Evolutionary conservation across 2,113 vertebrate species (phyloP).

Genomic region (Cromileptes altivelis): DNA sequence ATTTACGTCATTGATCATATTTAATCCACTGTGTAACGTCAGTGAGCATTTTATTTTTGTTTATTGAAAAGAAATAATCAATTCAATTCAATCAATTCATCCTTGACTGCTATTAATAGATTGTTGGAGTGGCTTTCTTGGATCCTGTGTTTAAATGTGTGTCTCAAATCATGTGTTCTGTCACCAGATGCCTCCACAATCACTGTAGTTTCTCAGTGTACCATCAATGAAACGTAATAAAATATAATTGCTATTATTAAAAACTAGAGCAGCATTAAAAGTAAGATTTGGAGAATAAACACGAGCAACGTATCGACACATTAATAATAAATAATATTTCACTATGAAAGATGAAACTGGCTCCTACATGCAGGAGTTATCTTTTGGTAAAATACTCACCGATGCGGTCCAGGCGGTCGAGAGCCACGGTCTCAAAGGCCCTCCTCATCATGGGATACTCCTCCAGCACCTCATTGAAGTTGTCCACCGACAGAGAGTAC

Average conservation of each 20-base stretch:
- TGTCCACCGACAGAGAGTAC: constrained; percentile 96
- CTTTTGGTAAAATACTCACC: constrained; percentile 83
- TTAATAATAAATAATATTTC: background rate
- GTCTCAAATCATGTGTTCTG: too few relatives aligned
- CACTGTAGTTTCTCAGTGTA: background rate
- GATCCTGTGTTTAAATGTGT: background rate
- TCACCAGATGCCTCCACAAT: background rate
- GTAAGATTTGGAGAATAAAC: background rate
- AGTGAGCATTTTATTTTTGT: background rate
- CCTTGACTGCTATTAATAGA: background rate
- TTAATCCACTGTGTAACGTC: background rate
- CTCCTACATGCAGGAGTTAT: background rate
- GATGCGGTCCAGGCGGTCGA: constrained; percentile 96
- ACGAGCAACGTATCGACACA: background rate
- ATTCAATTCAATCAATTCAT: background rate
- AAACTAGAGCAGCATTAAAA: background rate
- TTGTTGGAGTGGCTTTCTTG: background rate
- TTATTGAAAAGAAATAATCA: background rate
- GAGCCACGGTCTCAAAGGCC: constrained; percentile 95
- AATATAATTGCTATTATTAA: background rate
- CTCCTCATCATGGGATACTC: constrained; percentile 98
- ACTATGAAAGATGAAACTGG: background rate
- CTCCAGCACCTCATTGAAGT: constrained; percentile 98
- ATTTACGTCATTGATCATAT: background rate
- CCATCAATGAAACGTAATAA: background rate